Conservation (phyloP, 2,888 invertebrate genomes). For the Polydesmus complanatus region DNA sequence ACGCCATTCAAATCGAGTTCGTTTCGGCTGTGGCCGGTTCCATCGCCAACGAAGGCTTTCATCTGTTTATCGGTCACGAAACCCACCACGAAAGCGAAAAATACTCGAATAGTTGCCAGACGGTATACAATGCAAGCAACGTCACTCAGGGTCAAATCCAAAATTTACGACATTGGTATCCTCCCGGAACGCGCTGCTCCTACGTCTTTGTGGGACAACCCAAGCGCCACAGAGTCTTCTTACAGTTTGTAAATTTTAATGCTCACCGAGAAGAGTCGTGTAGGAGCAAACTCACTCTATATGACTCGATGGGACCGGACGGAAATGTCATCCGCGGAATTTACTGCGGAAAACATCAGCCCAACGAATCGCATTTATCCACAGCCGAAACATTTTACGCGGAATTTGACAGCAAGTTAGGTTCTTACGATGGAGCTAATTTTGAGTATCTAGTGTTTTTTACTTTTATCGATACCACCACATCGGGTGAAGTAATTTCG, state of each 20-base stretch:
- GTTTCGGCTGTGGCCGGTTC: constrained; percentile 16
- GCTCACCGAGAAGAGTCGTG: constrained; percentile 10
- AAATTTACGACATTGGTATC: constrained; percentile 19
- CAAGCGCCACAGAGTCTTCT: constrained; percentile 12
- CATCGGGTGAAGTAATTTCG: constrained; percentile 7
- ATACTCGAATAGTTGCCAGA: constrained; percentile 10
- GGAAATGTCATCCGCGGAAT: constrained; percentile 5
- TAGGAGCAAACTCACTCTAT: constrained; percentile 13
- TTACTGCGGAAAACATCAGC: constrained; percentile 16
- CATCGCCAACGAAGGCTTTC: constrained; percentile 18
- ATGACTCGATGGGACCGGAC: constrained; percentile 14
- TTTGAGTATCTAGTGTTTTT: constrained; percentile 18
- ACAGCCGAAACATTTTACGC: constrained; percentile 7
- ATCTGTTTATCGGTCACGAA: constrained; percentile 16
- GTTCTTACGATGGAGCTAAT: constrained; percentile 18
- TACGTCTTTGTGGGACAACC: constrained; percentile 14
- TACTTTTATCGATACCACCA: constrained; percentile 15
- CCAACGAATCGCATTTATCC: constrained; percentile 19
- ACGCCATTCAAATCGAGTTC: constrained; percentile 17
- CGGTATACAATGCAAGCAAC: constrained; percentile 12
- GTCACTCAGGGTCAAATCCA: constrained; percentile 16
- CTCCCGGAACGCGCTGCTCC: constrained; percentile 16
- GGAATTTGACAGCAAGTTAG: constrained; percentile 17
- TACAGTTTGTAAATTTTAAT: constrained; percentile 17
- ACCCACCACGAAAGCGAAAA: background rate